phyloP scores from a whole-genome alignment of 2,113 vertebrate species.

The Oreochromis spilurus region DNA sequence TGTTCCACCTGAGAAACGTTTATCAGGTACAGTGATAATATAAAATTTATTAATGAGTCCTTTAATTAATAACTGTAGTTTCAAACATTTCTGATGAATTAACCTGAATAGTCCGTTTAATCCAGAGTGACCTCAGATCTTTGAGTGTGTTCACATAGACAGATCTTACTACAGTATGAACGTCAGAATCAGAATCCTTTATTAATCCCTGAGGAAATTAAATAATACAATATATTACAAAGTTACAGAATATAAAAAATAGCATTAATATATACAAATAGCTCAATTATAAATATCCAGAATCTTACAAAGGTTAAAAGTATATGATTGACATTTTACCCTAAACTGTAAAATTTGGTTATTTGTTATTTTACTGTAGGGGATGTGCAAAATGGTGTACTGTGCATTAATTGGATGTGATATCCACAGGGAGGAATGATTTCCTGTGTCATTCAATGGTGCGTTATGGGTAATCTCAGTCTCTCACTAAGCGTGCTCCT shows the following conservation, averaged over 20 bases:
- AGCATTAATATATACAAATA: not conserved
- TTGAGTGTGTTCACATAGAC: not conserved
- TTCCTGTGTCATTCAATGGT: not conserved
- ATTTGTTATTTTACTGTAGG: not conserved
- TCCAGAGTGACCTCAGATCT: not conserved
- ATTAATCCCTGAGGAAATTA: not conserved
- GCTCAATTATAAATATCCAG: not conserved
- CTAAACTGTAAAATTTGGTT: not conserved
- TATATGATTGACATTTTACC: not conserved
- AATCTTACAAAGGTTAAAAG: not conserved
- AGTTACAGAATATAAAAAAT: not conserved
- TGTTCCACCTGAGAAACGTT: not conserved
- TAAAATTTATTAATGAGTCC: not conserved
- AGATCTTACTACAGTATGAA: not conserved
- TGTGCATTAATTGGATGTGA: not conserved
- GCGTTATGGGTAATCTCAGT: not conserved
- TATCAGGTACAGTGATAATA: not conserved
- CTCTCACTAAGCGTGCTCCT: not conserved
- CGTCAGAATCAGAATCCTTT: not conserved
- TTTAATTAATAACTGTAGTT: not conserved
- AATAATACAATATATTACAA: not conserved
- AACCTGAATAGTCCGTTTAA: not conserved
- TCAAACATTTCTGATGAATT: not conserved
- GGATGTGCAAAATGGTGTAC: not conserved
- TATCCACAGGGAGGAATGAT: not conserved